Base-by-base conservation (phyloP, 2,113 vertebrate species). In the Nycticryphes semicollaris region DNA sequence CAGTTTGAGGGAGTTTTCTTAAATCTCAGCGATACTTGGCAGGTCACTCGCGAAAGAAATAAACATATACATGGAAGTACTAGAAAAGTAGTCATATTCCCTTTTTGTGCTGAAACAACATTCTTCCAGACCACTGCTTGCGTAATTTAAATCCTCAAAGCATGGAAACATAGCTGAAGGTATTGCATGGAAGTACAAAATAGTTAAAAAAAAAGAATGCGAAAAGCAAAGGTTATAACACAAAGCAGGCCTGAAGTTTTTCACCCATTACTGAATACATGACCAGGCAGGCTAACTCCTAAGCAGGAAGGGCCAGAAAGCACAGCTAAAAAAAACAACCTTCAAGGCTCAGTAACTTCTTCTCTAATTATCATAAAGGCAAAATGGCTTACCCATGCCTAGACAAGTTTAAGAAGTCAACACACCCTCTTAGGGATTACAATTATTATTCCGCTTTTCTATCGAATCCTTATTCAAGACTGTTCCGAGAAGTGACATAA, bases 391-490 rank as follows among this genome's bases (percentile, higher is more conserved):
- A 27, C 12, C 74, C 84, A 68, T 30, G 80, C 25, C 80, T 45
- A 90, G 45, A 79, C 86, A 82, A 91, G 92, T 45, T 19, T 72
- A 67, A 76, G 50, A 75, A 88, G 53, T 51, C 64, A 81, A 85
- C 86, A 75, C 80, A 72, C 66, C 74, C 77, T 95, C 43, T 53
- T 50, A 95, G 45, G 25, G 77, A 94, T 93, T 63, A 74, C 41
- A 70, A 56, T 67, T 62, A 33, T 45, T 62, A 75, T 89, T 94
- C 31, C 48, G 60, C 60, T 89, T 92, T 45, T 31, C 48, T 31
- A 56, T 10, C 54, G 82, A 96, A 84, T 76, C 73, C 31, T 91
- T 70, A 47, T 27, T 90, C 59, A 83, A 88, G n/a, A 20, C 33
- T 59, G 30, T 75, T 79, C 66, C 45, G 53, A 91, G 64, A 89